Evolutionary conservation across 2,888 invertebrate genomes (phyloP), one percentile per base, ranked within the genome.

Genomic region (Epistrophe eligans): DNA sequence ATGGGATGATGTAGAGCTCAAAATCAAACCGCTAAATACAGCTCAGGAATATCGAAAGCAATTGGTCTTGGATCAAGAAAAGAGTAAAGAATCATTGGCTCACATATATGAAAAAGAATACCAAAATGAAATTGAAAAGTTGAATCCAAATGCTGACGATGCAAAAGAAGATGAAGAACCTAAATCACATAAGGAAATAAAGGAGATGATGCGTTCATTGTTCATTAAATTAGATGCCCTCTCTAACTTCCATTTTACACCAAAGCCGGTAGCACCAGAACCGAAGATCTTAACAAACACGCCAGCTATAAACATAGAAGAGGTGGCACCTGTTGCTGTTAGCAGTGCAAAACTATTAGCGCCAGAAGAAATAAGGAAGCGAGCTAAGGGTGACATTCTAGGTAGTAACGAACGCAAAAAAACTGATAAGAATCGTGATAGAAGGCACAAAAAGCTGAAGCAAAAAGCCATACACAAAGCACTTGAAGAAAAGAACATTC

Each of bases 71-170:
- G 97, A 99, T 92, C 98, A 98, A 89, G 97, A 98, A 90, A 99
- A 99, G 91, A 98, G 98, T 90, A 98, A 99, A 93, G 94, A 96
- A 84, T 98, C 98, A 70, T 94, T 99, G 70, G 97, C 98, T 0
- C 96, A 99, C 93, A 96, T 99, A 62, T 99, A 99, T 90, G 99
- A 99, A 93, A 95, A 96, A 88, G 97, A 97, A 91, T 98, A 95
- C 91, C 93, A 97, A 45, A 94, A 96, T 82, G 96, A 97, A 91
- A 92, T 95, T 85, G 94, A 95, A 70, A 94, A 94, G 43, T 55
- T 91, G 0, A 89, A 91, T 87, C 90, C 91, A 1, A 89, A 88
- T 67, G 32, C 87, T 0, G 83, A 81, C 3, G 87, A 87, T 0
- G 66, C 94, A 77, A 93, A 94, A 43, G 94, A 94, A 89, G 95